These are phyloP conservation scores for Phoebastria nigripes DNA, from an alignment of 2,797 vertebrate genomes.

Conservation along the genomic window DNA sequence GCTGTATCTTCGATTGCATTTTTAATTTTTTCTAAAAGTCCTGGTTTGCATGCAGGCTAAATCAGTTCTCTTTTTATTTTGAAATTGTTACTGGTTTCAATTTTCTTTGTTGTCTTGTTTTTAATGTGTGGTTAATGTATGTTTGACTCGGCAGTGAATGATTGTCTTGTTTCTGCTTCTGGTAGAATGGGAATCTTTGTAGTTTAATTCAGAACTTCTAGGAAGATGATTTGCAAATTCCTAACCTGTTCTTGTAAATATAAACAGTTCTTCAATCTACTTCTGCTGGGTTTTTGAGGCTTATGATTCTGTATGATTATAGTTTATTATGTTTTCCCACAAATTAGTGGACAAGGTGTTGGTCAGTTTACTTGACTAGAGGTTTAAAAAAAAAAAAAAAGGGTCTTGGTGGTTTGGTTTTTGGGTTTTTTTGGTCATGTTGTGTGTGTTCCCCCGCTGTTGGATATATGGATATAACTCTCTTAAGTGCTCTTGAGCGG, in stretches of 20 bases:
- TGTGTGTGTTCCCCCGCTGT: fast-evolving
- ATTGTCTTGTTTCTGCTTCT: background rate
- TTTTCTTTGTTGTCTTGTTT: background rate
- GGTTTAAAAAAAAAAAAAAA: background rate
- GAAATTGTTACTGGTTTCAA: background rate
- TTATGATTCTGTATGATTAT: background rate
- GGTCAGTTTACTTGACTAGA: background rate
- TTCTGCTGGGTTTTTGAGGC: background rate
- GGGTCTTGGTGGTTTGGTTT: background rate
- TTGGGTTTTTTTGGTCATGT: background rate
- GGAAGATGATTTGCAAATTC: background rate
- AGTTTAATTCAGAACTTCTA: background rate
- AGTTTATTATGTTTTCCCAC: background rate
- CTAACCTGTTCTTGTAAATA: background rate
- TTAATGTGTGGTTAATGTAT: background rate
- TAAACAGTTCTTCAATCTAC: background rate
- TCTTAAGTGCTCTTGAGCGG: background rate
- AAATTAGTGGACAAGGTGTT: background rate
- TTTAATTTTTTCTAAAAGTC: background rate
- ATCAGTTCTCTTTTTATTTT: background rate
- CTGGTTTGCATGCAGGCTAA: background rate
- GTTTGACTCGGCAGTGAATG: background rate
- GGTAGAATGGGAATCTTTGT: background rate
- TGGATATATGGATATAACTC: background rate
- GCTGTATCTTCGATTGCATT: background rate